Percentiles rank a stretch among this genome's conserved stretches.
Evolutionary conservation across 2,888 invertebrate genomes (phyloP).

Genomic region (Esperia sulphurella): DNA sequence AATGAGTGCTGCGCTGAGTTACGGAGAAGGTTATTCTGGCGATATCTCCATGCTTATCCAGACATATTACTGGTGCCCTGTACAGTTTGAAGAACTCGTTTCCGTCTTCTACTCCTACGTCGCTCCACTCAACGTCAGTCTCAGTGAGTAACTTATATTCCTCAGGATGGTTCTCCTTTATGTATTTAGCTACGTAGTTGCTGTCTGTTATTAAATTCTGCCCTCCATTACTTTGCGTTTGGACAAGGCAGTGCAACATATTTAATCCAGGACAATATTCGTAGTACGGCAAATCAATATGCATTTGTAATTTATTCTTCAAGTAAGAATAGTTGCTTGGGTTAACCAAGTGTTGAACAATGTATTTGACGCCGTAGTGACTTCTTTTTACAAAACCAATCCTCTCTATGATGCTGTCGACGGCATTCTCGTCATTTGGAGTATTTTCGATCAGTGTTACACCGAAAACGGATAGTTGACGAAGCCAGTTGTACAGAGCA

Average conservation of each 20-base stretch:
- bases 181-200: constrained; percentile 80
- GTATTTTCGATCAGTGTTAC: constrained; percentile 81
- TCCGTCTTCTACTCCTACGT: constrained; percentile 82
- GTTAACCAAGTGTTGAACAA: constrained; percentile 82
- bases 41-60: constrained; percentile 76
- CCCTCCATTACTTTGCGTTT: constrained; percentile 82
- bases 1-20: constrained; percentile 85
- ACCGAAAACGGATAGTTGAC: constrained; percentile 82
- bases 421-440: constrained; percentile 74
- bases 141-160: constrained; percentile 79
- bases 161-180: constrained; percentile 76
- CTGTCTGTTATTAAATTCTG: constrained; percentile 84
- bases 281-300: constrained; percentile 88
- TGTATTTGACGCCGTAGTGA: constrained; percentile 85
- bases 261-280: constrained; percentile 87
- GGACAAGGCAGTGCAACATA: constrained; percentile 85
- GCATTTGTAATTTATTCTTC: constrained; percentile 82
- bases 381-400: constrained; percentile 85
- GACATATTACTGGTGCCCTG: constrained; percentile 81
- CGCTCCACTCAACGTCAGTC: constrained; percentile 85
- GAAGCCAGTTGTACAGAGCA: constrained; percentile 77
- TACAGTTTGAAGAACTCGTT: constrained; percentile 81
- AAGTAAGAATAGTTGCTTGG: constrained; percentile 88
- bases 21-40: constrained; percentile 84
- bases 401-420: constrained; percentile 78